These are phyloP conservation scores for Tenrec ecaudatus DNA, from an alignment of 2,113 vertebrate genomes.

Conservation along the genomic window DNA sequence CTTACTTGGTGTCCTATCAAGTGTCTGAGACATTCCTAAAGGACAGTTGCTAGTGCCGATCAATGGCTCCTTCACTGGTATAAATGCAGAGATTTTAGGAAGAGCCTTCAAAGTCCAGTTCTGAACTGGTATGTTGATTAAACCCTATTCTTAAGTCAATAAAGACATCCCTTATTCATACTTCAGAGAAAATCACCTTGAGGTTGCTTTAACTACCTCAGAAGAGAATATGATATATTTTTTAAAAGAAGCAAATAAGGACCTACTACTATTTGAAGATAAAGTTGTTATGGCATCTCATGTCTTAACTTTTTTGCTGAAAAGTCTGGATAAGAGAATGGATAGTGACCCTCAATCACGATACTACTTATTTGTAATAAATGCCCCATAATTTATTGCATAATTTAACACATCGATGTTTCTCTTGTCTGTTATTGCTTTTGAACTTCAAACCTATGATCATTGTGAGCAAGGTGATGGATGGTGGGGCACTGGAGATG, in stretches of 20 bases:
- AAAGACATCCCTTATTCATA: not conserved
- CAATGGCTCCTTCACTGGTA: not conserved
- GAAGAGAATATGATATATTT: not conserved
- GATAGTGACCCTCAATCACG: not conserved
- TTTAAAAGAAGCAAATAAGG: not conserved
- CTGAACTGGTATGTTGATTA: slow-evolving; percentile 6
- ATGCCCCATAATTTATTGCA: too few relatives aligned
- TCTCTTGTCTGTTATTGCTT: not conserved
- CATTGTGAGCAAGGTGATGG: not conserved
- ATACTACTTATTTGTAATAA: too few relatives aligned
- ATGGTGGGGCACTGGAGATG: slow-evolving; percentile 4
- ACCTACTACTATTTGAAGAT: slow-evolving; percentile 29
- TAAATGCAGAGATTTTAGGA: not conserved
- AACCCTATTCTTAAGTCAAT: not conserved
- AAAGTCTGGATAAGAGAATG: slow-evolving; percentile 51
- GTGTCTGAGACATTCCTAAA: slow-evolving; percentile 29
- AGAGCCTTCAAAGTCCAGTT: slow-evolving; percentile 1
- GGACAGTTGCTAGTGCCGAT: slow-evolving; percentile 3
- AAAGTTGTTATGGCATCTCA: not conserved
- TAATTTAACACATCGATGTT: too few relatives aligned
- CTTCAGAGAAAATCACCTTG: slow-evolving; percentile 55
- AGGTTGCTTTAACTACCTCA: slow-evolving; percentile 40
- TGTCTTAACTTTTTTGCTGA: slow-evolving; percentile 18
- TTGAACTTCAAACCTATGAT: slow-evolving; percentile 48
- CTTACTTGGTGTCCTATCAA: slow-evolving; percentile 19